phyloP scores from a whole-genome alignment of 2,113 vertebrate species.

The Galbula dea region DNA sequence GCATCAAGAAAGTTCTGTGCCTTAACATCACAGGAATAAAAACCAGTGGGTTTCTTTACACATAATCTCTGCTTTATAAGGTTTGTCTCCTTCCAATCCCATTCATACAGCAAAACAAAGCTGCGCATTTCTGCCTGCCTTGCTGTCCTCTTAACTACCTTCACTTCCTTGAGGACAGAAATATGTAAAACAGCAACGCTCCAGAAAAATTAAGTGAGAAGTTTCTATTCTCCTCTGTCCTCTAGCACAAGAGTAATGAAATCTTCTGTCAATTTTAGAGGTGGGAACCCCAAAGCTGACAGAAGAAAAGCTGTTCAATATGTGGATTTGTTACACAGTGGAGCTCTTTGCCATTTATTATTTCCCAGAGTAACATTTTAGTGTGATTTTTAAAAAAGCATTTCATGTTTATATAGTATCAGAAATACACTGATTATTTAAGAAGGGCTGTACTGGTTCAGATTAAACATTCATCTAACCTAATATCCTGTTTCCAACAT shows the following conservation, averaged over 20 bases:
- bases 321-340: not conserved
- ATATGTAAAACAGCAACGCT: not conserved
- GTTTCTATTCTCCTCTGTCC: conserved; percentile 2
- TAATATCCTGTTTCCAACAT: not conserved
- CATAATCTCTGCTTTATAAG: not conserved
- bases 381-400: not conserved
- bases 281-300: not conserved
- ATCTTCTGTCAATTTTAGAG: not conserved
- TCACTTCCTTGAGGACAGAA: not conserved
- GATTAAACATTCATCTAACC: not conserved
- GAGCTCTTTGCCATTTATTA: not conserved
- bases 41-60: not conserved
- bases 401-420: not conserved
- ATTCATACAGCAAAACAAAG: not conserved
- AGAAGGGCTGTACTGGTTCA: not conserved
- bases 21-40: not conserved
- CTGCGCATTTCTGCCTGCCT: not conserved
- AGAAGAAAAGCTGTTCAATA: not conserved
- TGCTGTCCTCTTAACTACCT: not conserved
- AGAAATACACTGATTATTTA: not conserved
- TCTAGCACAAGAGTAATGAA: conserved; percentile 20
- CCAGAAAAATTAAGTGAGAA: conserved; percentile 19
- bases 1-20: not conserved
- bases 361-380: not conserved
- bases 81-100: not conserved